These are phyloP conservation scores for Disparrhopalites patrizii DNA, from an alignment of 2,888 invertebrate genomes.

Conservation along the genomic window DNA sequence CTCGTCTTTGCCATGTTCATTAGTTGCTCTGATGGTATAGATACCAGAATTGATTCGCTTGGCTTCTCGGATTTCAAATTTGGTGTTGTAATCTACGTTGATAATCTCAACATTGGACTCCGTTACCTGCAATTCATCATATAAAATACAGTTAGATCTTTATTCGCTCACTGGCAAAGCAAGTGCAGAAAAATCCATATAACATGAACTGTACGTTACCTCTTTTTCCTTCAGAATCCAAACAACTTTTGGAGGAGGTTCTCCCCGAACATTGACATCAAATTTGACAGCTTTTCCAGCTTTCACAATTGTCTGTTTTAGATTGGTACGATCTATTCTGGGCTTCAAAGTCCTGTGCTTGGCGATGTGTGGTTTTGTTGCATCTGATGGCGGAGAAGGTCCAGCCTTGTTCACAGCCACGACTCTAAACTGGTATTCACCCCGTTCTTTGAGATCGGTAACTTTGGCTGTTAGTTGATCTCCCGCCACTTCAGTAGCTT, in stretches of 20 bases:
- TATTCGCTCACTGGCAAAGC: background rate
- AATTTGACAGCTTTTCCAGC: constrained; percentile 89
- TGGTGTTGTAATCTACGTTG: constrained; percentile 86
- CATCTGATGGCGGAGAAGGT: constrained; percentile 78
- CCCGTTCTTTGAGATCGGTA: constrained; percentile 79
- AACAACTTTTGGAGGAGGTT: constrained; percentile 87
- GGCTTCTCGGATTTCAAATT: constrained; percentile 72
- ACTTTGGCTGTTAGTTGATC: constrained; percentile 70
- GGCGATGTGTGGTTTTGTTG: constrained; percentile 81
- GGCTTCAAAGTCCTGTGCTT: constrained; percentile 90
- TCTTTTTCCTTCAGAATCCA: constrained; percentile 83
- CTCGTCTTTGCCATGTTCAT: constrained; percentile 86
- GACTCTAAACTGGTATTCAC: constrained; percentile 87
- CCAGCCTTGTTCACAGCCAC: constrained; percentile 92
- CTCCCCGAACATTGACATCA: constrained; percentile 66
- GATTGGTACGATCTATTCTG: constrained; percentile 89
- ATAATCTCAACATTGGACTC: constrained; percentile 70
- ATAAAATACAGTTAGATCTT: background rate
- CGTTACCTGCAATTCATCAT: constrained; percentile 54
- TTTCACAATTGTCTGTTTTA: constrained; percentile 82
- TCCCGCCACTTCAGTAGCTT: constrained; percentile 78
- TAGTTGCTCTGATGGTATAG: constrained; percentile 84
- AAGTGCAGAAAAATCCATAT: background rate
- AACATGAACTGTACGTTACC: constrained; percentile 49
- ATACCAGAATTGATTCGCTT: constrained; percentile 80